Evolutionary conservation across 2,113 vertebrate genomes (phyloP), one percentile per base, ranked within the genome.

Genomic region (Carettochelys insculpta): DNA sequence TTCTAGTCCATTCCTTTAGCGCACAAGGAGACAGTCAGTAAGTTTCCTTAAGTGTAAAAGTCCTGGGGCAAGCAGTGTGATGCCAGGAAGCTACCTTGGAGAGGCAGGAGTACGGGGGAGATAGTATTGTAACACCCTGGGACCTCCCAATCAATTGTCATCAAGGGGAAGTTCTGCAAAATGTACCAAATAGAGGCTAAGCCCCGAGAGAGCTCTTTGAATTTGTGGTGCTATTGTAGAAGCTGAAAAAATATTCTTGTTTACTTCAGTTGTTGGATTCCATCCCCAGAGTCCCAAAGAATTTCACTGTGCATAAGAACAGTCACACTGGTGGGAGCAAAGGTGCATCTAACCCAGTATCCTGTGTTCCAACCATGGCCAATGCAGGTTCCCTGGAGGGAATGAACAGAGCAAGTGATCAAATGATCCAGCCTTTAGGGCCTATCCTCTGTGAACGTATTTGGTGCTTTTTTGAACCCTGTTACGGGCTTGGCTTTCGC

Each of bases 211-310:
- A 95, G 38, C 24, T 50, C 58, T 51, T n/a, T 84, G 85, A 87
- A 78, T 95, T 89, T 91, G 88, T 91, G 68, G 27, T 56, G 81
- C 86, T 95, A 88, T 87, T 92, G 87, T 95, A 94, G 92, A 95
- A 78, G 92, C 79, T 86, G 93, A 93, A 95, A 94, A 95, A 94
- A n/a, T n/a, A n/a, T 97, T 95, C 94, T 94, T 97, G 93, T 96
- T 97, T 97, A 86, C 93, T 95, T 94, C 53, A 1, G 90, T 85
- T 1, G 2, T 93, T 95, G 92, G 92, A 83, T 82, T 65, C 52
- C 38, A 82, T 92, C 92, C 93, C 86, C 84, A 85, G 82, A 68
- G 94, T 87, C 89, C 89, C 76, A 78, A 95, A 73, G 90, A 50
- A 58, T 95, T 95, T 95, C 76, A 76, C 86, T 94, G 90, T 73